Conservation (phyloP, 2,888 invertebrate species). For the Aspidapion aeneum region DNA sequence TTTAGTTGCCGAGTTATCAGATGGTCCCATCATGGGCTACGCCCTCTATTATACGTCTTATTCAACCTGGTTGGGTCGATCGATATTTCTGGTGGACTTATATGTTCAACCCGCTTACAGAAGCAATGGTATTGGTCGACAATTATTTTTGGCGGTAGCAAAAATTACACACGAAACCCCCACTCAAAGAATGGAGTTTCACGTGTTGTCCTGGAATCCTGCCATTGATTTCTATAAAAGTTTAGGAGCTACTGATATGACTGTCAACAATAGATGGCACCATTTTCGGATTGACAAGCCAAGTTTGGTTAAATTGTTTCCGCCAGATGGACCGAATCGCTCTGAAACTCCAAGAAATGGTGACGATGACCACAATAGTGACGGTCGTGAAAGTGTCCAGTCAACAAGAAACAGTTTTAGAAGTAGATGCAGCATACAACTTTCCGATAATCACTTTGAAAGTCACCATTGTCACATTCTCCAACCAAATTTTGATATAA, state of each 20-base stretch:
- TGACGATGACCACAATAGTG: no score
- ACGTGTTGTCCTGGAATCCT: constrained; percentile 81
- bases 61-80: constrained; percentile 82
- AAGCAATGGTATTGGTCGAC: constrained; percentile 61
- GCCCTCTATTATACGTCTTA: constrained; percentile 78
- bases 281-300: constrained; percentile 54
- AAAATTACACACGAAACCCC: constrained; percentile 55
- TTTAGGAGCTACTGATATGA: constrained; percentile 65
- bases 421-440: no score
- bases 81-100: constrained; percentile 81
- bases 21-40: constrained; percentile 62
- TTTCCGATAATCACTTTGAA: no score
- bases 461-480: no score
- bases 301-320: no score
- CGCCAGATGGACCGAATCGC: no score
- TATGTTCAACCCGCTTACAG: constrained; percentile 70
- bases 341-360: no score
- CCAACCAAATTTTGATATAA: no score
- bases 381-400: no score
- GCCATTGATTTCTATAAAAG: constrained; percentile 72
- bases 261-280: constrained; percentile 65
- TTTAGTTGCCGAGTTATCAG: constrained; percentile 60
- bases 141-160: constrained; percentile 63
- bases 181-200: constrained; percentile 66
- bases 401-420: no score